Conservation (phyloP, 1,140 invertebrate species). For the Megathymus violae region DNA sequence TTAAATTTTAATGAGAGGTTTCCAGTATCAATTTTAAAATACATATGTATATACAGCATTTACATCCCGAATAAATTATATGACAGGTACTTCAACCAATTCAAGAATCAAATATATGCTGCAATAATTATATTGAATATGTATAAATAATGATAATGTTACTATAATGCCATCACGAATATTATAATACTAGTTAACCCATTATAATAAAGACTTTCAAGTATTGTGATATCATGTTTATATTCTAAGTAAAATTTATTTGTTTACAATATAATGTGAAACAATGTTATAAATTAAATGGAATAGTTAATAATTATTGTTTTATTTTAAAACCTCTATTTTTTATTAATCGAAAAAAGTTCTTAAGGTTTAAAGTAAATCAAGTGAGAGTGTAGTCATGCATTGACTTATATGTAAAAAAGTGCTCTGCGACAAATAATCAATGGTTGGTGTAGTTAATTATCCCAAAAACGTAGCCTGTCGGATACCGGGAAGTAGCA, state of each 20-base stretch:
- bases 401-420: no score
- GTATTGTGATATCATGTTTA: slow-evolving; percentile 77
- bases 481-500: slow-evolving; percentile 45
- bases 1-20: no score
- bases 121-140: neutral
- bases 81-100: no score
- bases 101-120: neutral
- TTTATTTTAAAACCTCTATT: slow-evolving; percentile 47
- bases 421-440: no score
- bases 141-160: slow-evolving; percentile 3
- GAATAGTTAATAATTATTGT: slow-evolving; percentile 52
- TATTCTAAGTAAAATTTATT: slow-evolving; percentile 63
- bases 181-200: slow-evolving; percentile 16
- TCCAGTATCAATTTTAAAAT: no score
- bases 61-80: no score
- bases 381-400: no score
- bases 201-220: slow-evolving; percentile 64
- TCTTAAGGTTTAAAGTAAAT: no score
- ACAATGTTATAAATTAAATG: slow-evolving; percentile 69
- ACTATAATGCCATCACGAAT: neutral
- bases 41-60: no score
- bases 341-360: no score
- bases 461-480: slow-evolving; percentile 38
- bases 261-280: slow-evolving; percentile 56
- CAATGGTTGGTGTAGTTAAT: slow-evolving; percentile 7